A percentile compares a stretch with the other conserved stretches of the same genome.
Evolutionary conservation across 2,113 vertebrate species (phyloP).

Genomic region (Colius striatus): DNA sequence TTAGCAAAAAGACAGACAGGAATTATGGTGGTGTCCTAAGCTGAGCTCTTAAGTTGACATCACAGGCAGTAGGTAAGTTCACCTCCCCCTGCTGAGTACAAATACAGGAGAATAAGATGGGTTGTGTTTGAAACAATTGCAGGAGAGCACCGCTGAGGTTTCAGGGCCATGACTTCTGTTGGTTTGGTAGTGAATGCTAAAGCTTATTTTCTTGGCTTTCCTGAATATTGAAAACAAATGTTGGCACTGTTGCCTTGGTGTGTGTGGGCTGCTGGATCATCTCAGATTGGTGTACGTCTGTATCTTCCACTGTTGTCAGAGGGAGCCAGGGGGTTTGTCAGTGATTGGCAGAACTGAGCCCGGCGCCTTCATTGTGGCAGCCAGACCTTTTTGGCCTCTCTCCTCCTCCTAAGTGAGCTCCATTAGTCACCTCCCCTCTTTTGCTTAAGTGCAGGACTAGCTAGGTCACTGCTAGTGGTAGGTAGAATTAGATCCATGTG

Average conservation of each 20-base stretch:
- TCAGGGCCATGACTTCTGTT: not conserved
- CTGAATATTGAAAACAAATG: conserved; percentile 32
- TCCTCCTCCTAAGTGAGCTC: not conserved
- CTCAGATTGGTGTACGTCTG: rapidly evolving
- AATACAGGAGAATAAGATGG: conserved; percentile 21
- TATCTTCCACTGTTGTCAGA: not conserved
- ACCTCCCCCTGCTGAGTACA: not conserved
- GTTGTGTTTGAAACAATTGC: conserved; percentile 50
- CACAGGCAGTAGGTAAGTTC: conserved; percentile 45
- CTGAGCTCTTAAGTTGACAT: conserved; percentile 56
- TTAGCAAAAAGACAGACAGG: conserved; percentile 68
- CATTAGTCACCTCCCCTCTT: not conserved
- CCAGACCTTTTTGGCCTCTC: not conserved
- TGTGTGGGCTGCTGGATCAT: not conserved
- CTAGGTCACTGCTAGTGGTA: not conserved
- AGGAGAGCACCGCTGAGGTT: conserved; percentile 21
- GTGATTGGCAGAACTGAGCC: not conserved
- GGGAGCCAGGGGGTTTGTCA: not conserved
- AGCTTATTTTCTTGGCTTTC: not conserved
- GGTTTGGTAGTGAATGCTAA: not conserved
- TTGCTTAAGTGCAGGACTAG: not conserved
- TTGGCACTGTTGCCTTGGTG: not conserved
- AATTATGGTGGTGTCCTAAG: conserved; percentile 67
- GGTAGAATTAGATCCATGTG: not conserved
- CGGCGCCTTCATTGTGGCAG: rapidly evolving